These are phyloP conservation scores for Sebastes hubbsi DNA, from an alignment of 2,797 vertebrate species.

Conservation along the genomic window DNA sequence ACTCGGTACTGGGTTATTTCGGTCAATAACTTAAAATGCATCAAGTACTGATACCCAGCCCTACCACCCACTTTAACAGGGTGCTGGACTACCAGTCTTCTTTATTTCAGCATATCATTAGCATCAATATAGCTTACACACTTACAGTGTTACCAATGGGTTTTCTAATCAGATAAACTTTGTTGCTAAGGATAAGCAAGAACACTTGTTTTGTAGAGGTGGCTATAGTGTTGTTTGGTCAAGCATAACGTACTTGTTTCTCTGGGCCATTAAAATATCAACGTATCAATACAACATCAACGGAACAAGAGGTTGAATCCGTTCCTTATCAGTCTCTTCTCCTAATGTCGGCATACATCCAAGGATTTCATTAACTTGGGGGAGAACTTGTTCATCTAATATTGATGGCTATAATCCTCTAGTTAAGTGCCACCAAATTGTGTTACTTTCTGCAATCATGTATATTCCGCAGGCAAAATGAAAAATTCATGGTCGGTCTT, in stretches of 20 bases:
- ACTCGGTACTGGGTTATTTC: too few relatives aligned
- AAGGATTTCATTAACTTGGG: slow-evolving; percentile 75
- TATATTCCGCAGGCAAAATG: slow-evolving; percentile 74
- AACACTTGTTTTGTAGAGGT: not conserved
- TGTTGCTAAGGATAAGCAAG: not conserved
- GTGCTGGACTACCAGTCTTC: not conserved
- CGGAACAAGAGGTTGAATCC: slow-evolving; percentile 28
- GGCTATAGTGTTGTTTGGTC: not conserved
- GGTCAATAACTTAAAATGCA: too few relatives aligned
- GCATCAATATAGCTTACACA: not conserved
- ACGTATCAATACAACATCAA: not conserved
- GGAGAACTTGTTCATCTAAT: slow-evolving; percentile 81
- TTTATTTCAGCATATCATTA: not conserved
- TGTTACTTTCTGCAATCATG: slow-evolving; percentile 78
- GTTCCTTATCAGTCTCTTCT: slow-evolving; percentile 49
- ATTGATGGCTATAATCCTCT: slow-evolving; percentile 81
- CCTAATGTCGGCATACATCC: slow-evolving; percentile 63
- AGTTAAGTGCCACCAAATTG: slow-evolving; percentile 81
- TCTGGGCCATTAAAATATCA: not conserved
- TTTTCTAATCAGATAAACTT: not conserved
- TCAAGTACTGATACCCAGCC: not conserved
- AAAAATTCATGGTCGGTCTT: slow-evolving; percentile 70
- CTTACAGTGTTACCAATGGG: not conserved
- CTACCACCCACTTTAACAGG: not conserved
- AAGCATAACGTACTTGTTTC: not conserved